Percentiles rank a stretch among this genome's conserved stretches.
phyloP scores from a whole-genome alignment of 1,140 invertebrate genomes.

The Sminthurinus signatus region DNA sequence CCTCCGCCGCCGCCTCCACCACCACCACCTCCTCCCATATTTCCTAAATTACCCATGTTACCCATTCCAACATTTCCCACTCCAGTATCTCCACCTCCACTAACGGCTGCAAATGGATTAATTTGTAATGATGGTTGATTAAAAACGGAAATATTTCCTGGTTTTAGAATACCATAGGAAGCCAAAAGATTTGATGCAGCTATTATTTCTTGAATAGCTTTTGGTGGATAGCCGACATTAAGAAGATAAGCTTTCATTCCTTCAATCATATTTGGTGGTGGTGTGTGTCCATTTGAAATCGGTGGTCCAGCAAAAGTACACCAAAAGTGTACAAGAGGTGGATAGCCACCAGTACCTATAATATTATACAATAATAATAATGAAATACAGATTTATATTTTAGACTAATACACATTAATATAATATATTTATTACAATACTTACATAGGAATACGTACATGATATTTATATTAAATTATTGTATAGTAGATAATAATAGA shows the following conservation, averaged over 20 bases:
- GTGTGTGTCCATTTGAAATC: slow-evolving; percentile 40
- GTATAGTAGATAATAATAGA: too few relatives aligned
- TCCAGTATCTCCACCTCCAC: slow-evolving; percentile 28
- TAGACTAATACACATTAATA: too few relatives aligned
- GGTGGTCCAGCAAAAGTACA: slow-evolving; percentile 41
- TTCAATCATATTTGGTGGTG: slow-evolving; percentile 40
- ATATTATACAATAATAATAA: background rate
- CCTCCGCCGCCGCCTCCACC: background rate
- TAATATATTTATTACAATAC: too few relatives aligned
- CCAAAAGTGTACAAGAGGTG: slow-evolving; percentile 42
- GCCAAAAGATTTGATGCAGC: slow-evolving; percentile 38
- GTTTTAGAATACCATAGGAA: slow-evolving; percentile 39
- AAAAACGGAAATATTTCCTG: slow-evolving; percentile 40
- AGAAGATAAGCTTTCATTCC: slow-evolving; percentile 40
- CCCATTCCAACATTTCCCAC: slow-evolving; percentile 12
- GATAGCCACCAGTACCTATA: slow-evolving; percentile 28
- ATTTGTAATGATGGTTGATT: slow-evolving; percentile 34
- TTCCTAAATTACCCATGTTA: slow-evolving; percentile 22
- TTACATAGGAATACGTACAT: too few relatives aligned
- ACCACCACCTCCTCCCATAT: slow-evolving; percentile 11
- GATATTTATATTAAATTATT: too few relatives aligned
- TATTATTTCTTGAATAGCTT: slow-evolving; percentile 38
- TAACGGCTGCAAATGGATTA: slow-evolving; percentile 33
- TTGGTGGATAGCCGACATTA: slow-evolving; percentile 37
- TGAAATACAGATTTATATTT: too few relatives aligned